Evolutionary conservation across 2,797 vertebrate genomes (phyloP).

Genomic region (Lepidocolaptes lacrymiger): DNA sequence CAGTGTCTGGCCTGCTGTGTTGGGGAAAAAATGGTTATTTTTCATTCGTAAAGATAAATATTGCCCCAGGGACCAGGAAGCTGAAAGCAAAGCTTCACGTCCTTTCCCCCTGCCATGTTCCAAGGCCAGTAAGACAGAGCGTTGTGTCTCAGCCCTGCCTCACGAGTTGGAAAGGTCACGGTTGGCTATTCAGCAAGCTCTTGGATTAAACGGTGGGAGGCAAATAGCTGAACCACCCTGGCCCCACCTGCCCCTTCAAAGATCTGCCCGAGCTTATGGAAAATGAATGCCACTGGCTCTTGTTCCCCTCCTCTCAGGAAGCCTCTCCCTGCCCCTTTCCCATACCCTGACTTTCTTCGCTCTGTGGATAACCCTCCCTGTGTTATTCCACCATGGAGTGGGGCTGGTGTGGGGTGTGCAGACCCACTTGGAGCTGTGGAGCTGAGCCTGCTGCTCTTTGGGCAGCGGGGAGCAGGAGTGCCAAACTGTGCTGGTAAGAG

Average conservation of each 20-base stretch:
- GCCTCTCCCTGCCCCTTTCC: neutral
- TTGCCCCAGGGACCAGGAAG: neutral
- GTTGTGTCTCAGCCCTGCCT: neutral
- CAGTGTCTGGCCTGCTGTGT: rapidly evolving
- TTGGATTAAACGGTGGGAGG: neutral
- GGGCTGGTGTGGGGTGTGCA: neutral
- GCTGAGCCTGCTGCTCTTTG: neutral
- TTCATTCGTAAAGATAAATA: neutral
- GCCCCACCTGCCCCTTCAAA: neutral
- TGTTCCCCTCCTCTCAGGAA: neutral
- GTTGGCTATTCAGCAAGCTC: neutral
- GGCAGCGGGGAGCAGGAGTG: neutral
- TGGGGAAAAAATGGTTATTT: neutral
- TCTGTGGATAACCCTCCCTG: neutral
- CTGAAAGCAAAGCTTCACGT: rapidly evolving
- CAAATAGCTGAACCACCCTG: neutral
- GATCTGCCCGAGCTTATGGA: neutral
- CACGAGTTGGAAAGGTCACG: rapidly evolving
- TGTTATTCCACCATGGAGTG: rapidly evolving
- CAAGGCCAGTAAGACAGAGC: neutral
- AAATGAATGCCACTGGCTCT: neutral
- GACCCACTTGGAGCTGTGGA: neutral
- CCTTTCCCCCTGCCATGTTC: neutral
- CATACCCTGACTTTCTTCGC: neutral
- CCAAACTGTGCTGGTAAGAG: neutral